phyloP scores from a whole-genome alignment of 2,797 vertebrate genomes.

The Acanthopagrus latus region DNA sequence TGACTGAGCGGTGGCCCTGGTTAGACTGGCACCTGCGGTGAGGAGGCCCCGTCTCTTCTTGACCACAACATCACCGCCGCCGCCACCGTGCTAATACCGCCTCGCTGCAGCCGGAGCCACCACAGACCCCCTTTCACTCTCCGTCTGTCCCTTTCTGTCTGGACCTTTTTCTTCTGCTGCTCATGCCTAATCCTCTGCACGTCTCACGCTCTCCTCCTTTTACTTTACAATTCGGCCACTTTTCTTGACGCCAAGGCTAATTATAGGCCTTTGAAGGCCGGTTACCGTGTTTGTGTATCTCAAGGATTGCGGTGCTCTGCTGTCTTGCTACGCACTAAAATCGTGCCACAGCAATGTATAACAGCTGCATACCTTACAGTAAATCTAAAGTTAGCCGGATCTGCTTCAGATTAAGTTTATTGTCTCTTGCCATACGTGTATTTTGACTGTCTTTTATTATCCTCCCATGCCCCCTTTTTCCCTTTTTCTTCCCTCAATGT shows the following conservation, averaged over 20 bases:
- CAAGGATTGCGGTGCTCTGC: constrained; percentile 26
- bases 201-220: constrained; percentile 41
- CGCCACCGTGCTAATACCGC: constrained; percentile 53
- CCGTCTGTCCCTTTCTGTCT: constrained; percentile 58
- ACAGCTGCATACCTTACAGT: constrained; percentile 29
- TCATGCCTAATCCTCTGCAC: constrained; percentile 27
- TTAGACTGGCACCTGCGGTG: constrained; percentile 77
- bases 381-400: constrained; percentile 16
- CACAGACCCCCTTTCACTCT: constrained; percentile 53
- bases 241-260: constrained; percentile 59
- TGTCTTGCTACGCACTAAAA: constrained; percentile 23
- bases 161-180: constrained; percentile 17
- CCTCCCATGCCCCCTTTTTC: not conserved
- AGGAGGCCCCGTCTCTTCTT: constrained; percentile 66
- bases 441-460: constrained; percentile 8
- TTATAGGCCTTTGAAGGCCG: constrained; percentile 60
- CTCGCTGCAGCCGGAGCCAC: constrained; percentile 58
- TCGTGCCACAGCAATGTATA: constrained; percentile 33
- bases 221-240: constrained; percentile 41
- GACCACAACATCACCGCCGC: constrained; percentile 72
- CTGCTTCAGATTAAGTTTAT: constrained; percentile 22
- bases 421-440: constrained; percentile 13
- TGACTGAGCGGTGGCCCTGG: constrained; percentile 55
- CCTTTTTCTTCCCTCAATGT: not conserved
- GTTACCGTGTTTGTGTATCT: constrained; percentile 52